Percentiles rank a stretch among this genome's conserved stretches.
Conservation (phyloP, 2,888 invertebrate genomes). For the Tiliacea aurago region DNA sequence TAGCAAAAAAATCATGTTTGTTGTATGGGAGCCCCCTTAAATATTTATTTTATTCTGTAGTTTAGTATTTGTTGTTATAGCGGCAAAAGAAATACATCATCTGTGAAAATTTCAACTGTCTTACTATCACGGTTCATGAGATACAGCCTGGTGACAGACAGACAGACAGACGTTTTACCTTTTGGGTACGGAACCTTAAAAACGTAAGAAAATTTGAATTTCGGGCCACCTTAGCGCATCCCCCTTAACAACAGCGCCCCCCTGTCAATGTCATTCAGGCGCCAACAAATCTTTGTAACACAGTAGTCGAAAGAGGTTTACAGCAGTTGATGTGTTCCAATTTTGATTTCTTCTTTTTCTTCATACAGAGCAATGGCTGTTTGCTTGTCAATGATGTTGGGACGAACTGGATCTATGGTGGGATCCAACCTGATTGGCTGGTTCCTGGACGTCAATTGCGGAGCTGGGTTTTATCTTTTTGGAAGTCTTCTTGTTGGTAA, state of each 20-base stretch:
- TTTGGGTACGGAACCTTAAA: too few species aligned
- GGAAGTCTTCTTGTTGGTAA: conserved; percentile 87
- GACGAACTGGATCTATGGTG: conserved; percentile 92
- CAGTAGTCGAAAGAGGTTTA: background rate
- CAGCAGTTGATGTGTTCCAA: background rate
- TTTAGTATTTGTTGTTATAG: too few species aligned
- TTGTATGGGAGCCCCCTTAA: too few species aligned
- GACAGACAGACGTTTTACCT: too few species aligned
- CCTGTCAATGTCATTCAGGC: background rate
- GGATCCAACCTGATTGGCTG: conserved; percentile 92
- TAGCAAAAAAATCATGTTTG: too few species aligned
- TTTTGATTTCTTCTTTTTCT: background rate
- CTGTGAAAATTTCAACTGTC: too few species aligned
- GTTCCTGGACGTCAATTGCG: conserved; percentile 91
- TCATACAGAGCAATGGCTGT: conserved; percentile 91
- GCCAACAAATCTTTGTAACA: background rate
- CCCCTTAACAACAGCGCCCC: background rate
- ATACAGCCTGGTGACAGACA: too few species aligned
- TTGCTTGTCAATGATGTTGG: conserved; percentile 91
- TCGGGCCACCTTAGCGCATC: too few species aligned
- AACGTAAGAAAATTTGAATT: too few species aligned
- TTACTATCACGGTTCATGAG: too few species aligned
- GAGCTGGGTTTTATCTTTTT: conserved; percentile 91
- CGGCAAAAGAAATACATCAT: too few species aligned
- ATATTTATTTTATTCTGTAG: too few species aligned